Evolutionary conservation across 2,113 vertebrate genomes (phyloP), one percentile per base, ranked within the genome.

Genomic region (Ploceus nigricollis): DNA sequence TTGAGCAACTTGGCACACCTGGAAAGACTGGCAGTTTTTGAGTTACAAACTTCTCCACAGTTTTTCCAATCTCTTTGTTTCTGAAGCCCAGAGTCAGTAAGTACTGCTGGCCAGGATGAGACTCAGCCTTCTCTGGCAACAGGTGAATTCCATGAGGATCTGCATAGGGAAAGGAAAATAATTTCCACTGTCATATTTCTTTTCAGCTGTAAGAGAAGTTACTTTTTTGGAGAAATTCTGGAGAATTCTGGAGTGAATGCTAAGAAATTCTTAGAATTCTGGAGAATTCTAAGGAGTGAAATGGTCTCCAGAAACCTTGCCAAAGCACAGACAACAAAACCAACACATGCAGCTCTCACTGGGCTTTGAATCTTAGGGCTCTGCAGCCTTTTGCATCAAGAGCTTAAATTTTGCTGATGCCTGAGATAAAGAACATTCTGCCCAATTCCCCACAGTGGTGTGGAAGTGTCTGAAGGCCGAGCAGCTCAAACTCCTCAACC

Each of bases 51-150:
- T 96, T 98, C 84, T 98, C 97, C 63, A 98, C 58, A 35, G 81
- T 95, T 96, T 85, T 57, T 91, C 98, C 98, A 44, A 98, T 94
- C 37, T 95, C 93, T 71, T 96, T 97, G 85, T 71, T 97, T 89
- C 91, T 98, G 94, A 98, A 98, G 22, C 98, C 98, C 71, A 98
- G 95, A 4, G 98, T 98, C 75, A 98, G 83, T 37, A 96, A 77
- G 84, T 98, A 98, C 31, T 91, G 87, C 69, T 97, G 97, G 10
- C 91, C 89, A 75, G 96, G 90, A 63, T 90, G 94, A 23, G 91
- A 68, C 6, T 80, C 5, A 65, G 94, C 98, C 97, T 98, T 8
- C 96, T 98, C 83, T 98, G 98, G 98, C 92, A 98, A 64, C 23
- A 98, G 13, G 15, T 98, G 98, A 65, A 96, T 37, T 80, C 96